phyloP scores from a whole-genome alignment of 2,113 vertebrate species.

The Nycticryphes semicollaris region DNA sequence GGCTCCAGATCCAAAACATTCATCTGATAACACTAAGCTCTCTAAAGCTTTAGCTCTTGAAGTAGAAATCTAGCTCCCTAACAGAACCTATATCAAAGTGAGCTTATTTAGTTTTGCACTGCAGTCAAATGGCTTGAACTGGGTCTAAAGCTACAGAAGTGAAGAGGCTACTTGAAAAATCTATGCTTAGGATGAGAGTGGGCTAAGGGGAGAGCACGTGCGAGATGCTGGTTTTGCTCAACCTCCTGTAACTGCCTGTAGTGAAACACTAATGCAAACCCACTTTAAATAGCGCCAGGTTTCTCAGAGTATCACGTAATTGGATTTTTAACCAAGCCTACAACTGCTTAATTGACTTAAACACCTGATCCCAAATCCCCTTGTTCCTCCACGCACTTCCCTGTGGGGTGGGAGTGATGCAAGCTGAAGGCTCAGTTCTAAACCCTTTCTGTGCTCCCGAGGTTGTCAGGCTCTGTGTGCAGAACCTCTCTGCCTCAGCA shows the following conservation, averaged over 20 bases:
- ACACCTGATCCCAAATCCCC: slow-evolving; percentile 45
- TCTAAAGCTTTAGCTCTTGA: background rate
- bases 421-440: background rate
- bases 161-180: background rate
- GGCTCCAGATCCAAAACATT: background rate
- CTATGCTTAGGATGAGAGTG: background rate
- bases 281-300: background rate
- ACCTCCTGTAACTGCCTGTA: background rate
- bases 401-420: background rate
- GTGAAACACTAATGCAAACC: background rate
- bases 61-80: background rate
- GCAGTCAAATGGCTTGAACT: background rate
- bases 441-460: background rate
- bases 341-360: slow-evolving; percentile 56
- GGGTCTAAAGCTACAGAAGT: background rate
- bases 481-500: background rate
- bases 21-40: background rate
- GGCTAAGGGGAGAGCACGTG: background rate
- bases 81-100: background rate
- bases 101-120: background rate
- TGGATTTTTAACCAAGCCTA: slow-evolving; percentile 43
- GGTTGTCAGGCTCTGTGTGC: background rate
- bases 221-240: background rate
- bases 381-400: background rate
- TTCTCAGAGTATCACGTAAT: background rate